Percentiles rank a stretch among this genome's conserved stretches.
Evolutionary conservation across 1,140 invertebrate genomes (phyloP).

Genomic region (Protaetia brevitarsis): DNA sequence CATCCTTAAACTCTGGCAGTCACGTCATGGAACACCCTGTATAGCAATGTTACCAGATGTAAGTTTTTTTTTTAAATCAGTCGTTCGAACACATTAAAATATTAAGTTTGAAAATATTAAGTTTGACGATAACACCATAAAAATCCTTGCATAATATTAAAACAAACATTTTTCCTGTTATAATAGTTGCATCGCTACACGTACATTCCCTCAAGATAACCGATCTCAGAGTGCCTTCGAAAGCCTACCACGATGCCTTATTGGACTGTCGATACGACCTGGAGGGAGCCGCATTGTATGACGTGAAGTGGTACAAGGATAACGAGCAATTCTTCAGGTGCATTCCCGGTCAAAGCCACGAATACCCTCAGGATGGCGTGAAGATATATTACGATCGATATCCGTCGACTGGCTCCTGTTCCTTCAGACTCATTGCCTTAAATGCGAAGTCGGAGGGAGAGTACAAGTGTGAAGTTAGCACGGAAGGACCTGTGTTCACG

Average conservation of each 20-base stretch:
- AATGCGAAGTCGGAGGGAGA: conserved; percentile 47
- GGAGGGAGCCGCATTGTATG: conserved; percentile 51
- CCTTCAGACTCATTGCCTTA: conserved; percentile 34
- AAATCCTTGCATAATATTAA: too few relatives aligned
- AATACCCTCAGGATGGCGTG: conserved; percentile 36
- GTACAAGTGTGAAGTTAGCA: conserved; percentile 60
- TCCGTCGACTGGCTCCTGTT: conserved; percentile 34
- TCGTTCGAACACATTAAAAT: too few relatives aligned
- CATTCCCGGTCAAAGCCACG: conserved; percentile 34
- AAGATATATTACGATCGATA: conserved; percentile 26
- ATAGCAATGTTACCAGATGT: too few relatives aligned
- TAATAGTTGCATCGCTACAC: neutral
- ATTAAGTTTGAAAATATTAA: too few relatives aligned
- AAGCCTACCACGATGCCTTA: neutral
- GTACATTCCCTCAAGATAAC: conserved; percentile 3
- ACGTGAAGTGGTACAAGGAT: conserved; percentile 68
- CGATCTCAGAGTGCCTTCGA: neutral
- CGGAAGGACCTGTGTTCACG: conserved; percentile 56
- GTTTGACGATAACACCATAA: too few relatives aligned
- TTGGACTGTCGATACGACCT: conserved; percentile 42
- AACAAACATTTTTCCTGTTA: neutral
- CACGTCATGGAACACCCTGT: too few relatives aligned
- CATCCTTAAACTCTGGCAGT: too few relatives aligned
- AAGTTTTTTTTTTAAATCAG: too few relatives aligned
- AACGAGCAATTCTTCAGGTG: conserved; percentile 59